Conservation (phyloP, 2,113 vertebrate species). For the Mellivora capensis region DNA sequence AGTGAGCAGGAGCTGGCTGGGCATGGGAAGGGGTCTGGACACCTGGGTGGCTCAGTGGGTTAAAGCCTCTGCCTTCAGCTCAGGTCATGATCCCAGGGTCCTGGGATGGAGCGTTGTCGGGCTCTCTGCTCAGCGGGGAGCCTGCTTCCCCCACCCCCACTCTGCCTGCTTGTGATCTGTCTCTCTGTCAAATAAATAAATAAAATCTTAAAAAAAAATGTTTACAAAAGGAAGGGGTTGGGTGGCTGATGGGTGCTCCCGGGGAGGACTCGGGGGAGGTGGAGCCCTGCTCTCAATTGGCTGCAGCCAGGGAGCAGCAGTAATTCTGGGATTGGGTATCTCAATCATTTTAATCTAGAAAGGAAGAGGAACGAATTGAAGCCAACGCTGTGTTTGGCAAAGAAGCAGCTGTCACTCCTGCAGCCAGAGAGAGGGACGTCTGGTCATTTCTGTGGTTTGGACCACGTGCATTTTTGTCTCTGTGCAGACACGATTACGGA, state of each 20-base stretch:
- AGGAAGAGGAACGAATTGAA: background rate
- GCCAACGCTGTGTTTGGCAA: background rate
- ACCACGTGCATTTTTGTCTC: rapidly evolving
- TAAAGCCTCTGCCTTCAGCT: too few relatives aligned
- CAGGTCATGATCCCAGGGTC: too few relatives aligned
- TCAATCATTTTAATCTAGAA: background rate
- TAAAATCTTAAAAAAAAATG: too few relatives aligned
- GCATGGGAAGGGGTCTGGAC: rapidly evolving
- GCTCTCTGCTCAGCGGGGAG: too few relatives aligned
- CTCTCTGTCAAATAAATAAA: too few relatives aligned
- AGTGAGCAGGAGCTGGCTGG: rapidly evolving
- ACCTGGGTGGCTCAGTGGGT: background rate
- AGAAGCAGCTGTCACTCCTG: background rate
- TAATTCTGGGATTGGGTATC: background rate
- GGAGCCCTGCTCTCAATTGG: background rate
- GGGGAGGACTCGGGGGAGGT: background rate
- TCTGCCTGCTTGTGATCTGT: too few relatives aligned
- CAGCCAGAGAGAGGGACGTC: background rate
- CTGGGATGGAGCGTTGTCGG: rapidly evolving
- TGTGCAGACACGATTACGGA: background rate
- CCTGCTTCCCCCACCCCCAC: too few relatives aligned
- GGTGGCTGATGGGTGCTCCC: background rate
- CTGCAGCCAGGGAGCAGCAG: rapidly evolving
- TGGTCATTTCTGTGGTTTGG: background rate
- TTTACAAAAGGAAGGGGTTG: too few relatives aligned